Base-by-base conservation (phyloP, 1,140 invertebrate species). In the Melipona quadrifasciata region DNA sequence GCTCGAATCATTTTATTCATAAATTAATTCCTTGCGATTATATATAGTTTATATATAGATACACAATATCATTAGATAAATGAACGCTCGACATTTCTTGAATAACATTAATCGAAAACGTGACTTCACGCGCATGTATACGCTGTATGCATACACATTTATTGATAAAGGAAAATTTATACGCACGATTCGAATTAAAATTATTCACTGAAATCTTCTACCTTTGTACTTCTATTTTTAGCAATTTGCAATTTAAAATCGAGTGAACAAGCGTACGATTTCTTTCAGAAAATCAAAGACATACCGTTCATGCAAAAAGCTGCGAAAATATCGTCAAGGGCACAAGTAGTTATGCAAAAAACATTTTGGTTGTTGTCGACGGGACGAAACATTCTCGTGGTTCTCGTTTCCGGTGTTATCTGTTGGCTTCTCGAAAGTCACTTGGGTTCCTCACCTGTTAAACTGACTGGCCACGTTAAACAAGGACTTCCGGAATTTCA, bases 341-440 rank as follows among this genome's bases (percentile, higher is more conserved):
- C 92, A 24, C 95, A 95, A 85, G 95, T 92, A 65, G 84, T 93
- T 5, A 65, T 96, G 1, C 92, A 94, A 6, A 96, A 96, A 85
- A 90, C 95, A 61, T 93, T 97, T 24, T 97, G 97, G 96, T 95
- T 98, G 82, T 93, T 97, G 53, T 97, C 97, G 58, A 97, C 97
- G 21, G 96, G 96, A 0, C 94, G 97, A 70, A 98, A 98, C 92
- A 97, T 98, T 57, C 93, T 98, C 12, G 96, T 98, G 5, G 97
- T 98, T 2, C 94, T 98, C 24, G 91, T 96, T 8, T 97, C 96
- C 85, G 96, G 96, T 0, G 93, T 96, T 2, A 94, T 97, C 47
- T 96, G 96, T 12, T 97, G 96, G 93, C 93, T 95, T 72, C 95
- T 97, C 87, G 96, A 97, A 90, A 90, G 94, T 27, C 93, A 96